A percentile compares a stretch with the other conserved stretches of the same genome.
Evolutionary conservation across 2,113 vertebrate species (phyloP).

Genomic region (Jaculus jaculus): DNA sequence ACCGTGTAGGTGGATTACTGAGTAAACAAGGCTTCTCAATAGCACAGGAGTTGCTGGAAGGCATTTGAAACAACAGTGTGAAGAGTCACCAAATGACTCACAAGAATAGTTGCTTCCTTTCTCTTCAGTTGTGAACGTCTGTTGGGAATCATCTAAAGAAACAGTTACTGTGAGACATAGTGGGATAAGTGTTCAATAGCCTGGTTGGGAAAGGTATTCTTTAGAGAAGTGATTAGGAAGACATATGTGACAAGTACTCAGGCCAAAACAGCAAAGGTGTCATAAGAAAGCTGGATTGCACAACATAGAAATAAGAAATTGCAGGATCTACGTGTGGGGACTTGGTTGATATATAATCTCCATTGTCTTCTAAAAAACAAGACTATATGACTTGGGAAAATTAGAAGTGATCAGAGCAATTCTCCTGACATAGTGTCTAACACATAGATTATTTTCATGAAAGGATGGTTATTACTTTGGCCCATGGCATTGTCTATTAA

Average conservation of each 20-base stretch:
- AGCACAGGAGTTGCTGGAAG: not conserved
- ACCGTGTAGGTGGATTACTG: not conserved
- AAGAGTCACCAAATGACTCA: not conserved
- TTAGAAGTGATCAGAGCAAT: not conserved
- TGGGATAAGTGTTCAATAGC: not conserved
- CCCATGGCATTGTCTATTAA: not conserved
- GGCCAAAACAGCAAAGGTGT: not conserved
- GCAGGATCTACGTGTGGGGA: not conserved
- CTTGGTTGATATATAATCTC: not conserved
- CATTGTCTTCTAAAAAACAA: not conserved
- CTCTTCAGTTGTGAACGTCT: not conserved
- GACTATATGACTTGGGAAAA: not conserved
- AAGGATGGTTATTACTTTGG: not conserved
- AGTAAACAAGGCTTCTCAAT: not conserved
- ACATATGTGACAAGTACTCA: not conserved
- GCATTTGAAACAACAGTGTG: not conserved
- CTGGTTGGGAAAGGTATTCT: not conserved
- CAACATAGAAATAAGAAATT: not conserved
- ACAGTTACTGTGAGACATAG: not conserved
- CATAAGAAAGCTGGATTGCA: not conserved
- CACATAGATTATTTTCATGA: not conserved
- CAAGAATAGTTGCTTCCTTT: not conserved
- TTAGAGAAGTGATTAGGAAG: not conserved
- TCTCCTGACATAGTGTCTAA: not conserved
- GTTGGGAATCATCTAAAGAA: not conserved